Percentiles rank a stretch among this genome's conserved stretches.
phyloP scores from a whole-genome alignment of 2,888 invertebrate genomes.

The Melikaiella ostensackeni region DNA sequence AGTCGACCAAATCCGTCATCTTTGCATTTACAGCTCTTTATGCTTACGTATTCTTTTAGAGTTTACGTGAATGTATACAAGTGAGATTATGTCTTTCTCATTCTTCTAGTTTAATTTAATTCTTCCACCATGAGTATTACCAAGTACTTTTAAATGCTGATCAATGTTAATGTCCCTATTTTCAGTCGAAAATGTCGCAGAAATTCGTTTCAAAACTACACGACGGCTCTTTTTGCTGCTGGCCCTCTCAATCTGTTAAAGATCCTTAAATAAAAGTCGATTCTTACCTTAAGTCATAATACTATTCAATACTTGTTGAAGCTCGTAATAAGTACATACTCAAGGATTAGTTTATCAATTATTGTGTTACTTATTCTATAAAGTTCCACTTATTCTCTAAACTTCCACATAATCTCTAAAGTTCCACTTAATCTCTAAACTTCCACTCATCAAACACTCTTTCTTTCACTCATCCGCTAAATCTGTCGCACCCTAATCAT shows the following conservation, averaged over 20 bases:
- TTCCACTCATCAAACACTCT: constrained; percentile 45
- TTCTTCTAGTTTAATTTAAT: background rate
- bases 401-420: background rate
- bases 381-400: constrained; percentile 41
- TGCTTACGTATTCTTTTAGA: constrained; percentile 16
- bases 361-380: constrained; percentile 62
- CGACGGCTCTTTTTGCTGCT: constrained; percentile 1
- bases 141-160: constrained; percentile 6
- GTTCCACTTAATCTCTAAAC: constrained; percentile 44
- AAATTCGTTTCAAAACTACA: constrained; percentile 6
- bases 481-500: constrained; percentile 53
- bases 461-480: constrained; percentile 44
- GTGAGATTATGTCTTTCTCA: background rate
- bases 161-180: constrained; percentile 8
- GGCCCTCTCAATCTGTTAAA: constrained; percentile 38
- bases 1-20: constrained; percentile 23
- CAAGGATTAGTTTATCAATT: constrained; percentile 69
- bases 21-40: background rate
- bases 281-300: constrained; percentile 65
- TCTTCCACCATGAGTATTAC: background rate
- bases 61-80: constrained; percentile 19
- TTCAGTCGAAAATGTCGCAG: constrained; percentile 14
- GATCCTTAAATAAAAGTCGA: constrained; percentile 50
- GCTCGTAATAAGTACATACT: constrained; percentile 76
- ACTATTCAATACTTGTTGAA: constrained; percentile 76